These are phyloP conservation scores for Cantharis nigra DNA, from an alignment of 2,888 invertebrate species.

Conservation along the genomic window DNA sequence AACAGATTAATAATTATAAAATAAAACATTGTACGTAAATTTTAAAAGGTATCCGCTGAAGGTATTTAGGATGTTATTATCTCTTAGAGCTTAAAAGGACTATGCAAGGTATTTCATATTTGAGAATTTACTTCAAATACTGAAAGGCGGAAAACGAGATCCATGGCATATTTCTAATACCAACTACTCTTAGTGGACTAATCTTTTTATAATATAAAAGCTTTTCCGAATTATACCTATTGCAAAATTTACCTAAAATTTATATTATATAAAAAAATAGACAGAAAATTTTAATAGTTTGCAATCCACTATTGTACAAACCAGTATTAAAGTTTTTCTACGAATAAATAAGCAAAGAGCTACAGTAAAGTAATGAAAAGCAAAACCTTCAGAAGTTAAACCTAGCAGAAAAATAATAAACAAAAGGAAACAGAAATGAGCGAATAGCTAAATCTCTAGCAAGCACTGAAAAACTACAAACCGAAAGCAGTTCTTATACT, in stretches of 20 bases:
- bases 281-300: no score
- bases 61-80: neutral
- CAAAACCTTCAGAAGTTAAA: no score
- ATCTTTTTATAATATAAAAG: neutral
- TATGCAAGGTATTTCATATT: conserved; percentile 3
- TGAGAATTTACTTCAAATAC: neutral
- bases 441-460: no score
- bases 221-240: neutral
- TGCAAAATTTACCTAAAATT: neutral
- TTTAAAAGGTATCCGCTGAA: neutral
- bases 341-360: no score
- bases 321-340: no score
- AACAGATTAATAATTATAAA: neutral
- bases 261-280: no score
- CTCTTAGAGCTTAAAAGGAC: neutral
- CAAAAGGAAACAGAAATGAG: no score
- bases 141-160: neutral
- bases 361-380: no score
- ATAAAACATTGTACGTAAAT: neutral
- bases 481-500: no score
- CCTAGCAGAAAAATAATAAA: no score
- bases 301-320: no score
- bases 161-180: neutral
- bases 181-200: neutral
- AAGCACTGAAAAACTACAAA: no score